Evolutionary conservation across 2,113 vertebrate species (phyloP), one percentile per base, ranked within the genome.

Genomic region (Acanthisitta chloris): DNA sequence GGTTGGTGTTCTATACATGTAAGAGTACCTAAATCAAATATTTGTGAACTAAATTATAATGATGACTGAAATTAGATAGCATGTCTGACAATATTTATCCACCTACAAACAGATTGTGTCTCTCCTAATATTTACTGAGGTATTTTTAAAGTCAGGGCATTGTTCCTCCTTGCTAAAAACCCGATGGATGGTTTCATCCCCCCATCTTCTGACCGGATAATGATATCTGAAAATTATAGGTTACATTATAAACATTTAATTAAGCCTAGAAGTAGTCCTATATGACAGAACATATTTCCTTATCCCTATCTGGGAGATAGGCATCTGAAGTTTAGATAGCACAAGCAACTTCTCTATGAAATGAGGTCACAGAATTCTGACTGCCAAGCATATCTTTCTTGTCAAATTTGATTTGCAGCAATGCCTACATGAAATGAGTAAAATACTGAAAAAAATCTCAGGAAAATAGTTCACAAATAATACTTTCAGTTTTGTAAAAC

Each of bases 231-330:
- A 83, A 90, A 90, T 92, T 94, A 81, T 51, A 62, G 0, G 1
- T 45, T 88, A 74, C 7, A 86, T 93, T 83, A 55, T 66, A 88
- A 94, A 83, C 51, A 66, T 83, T 94, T 90, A 94, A 95, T 94
- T 90, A 95, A 96, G 23, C 25, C 17, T 92, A 62, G 67, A 92
- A 88, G 73, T 33, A 51, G 17, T 81, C 42, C 16, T 85, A 55
- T n/a, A 33, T 24, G 20, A 72, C 19, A 79, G 66, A n/a, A 45
- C 28, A 9, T 52, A 82, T 61, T 81, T 96, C 45, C 54, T 87
- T 88, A 58, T 83, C 16, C 55, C 10, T 67, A 18, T 45, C 25
- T 58, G 19, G 26, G 21, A 93, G 71, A 82, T 29, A 93, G 16
- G 10, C 40, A 83, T 92, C 57, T 76, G 34, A 91, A 55, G 5